These are phyloP conservation scores for Synergus laeviventris DNA, from an alignment of 2,888 invertebrate genomes.

Conservation along the genomic window DNA sequence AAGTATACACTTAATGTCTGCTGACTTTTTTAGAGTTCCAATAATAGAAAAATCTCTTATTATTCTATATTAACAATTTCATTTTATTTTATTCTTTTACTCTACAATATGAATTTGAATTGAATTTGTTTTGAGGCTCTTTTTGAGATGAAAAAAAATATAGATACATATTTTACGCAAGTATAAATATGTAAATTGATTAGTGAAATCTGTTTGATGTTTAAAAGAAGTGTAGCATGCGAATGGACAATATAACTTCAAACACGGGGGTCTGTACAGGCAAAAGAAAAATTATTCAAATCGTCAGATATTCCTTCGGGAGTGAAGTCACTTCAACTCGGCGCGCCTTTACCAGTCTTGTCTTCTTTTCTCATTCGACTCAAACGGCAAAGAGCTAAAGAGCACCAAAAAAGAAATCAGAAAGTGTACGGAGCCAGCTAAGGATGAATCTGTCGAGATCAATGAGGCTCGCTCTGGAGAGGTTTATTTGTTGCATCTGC, in stretches of 20 bases:
- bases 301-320: neutral
- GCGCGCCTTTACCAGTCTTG: constrained; percentile 4
- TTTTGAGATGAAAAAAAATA: too few species aligned
- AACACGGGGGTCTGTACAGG: neutral
- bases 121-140: too few species aligned
- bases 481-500: neutral
- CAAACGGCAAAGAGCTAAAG: constrained; percentile 2
- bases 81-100: too few species aligned
- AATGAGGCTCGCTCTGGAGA: neutral
- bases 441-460: constrained; percentile 8
- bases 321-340: neutral
- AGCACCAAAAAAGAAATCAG: neutral
- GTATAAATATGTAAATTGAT: constrained; percentile 38
- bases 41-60: too few species aligned
- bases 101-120: too few species aligned
- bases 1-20: too few species aligned
- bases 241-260: constrained; percentile 9
- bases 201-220: constrained; percentile 9
- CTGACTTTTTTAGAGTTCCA: too few species aligned
- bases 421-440: neutral
- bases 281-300: constrained; percentile 4
- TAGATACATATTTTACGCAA: neutral
- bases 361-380: constrained; percentile 9
- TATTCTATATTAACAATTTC: too few species aligned
- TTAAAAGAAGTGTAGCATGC: neutral